Evolutionary conservation across 2,797 vertebrate species (phyloP), one percentile per base, ranked within the genome.

Genomic region (Pteropus rufus): DNA sequence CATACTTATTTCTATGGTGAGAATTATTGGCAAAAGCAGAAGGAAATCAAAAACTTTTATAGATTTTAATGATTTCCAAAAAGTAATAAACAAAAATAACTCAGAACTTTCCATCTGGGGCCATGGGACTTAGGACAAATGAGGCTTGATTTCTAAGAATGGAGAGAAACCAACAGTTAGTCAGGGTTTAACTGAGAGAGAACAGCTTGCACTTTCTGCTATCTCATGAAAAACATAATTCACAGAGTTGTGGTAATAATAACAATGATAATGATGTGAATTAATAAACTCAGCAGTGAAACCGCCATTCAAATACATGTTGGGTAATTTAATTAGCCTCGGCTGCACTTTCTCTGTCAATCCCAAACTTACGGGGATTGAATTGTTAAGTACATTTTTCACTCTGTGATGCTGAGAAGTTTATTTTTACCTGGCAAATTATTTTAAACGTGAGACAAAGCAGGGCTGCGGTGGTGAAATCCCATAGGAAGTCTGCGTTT

Each of bases 391-490:
- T 98, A 98, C 97, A 98, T 99, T 98, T 99, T 98, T 98, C 98
- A 98, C 98, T 98, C 99, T 98, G 98, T 98, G 98, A 98, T 98
- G 97, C 98, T 98, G 98, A 99, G 98, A 98, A 99, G 98, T 99
- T 99, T 99, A 98, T 99, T 99, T 99, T 99, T 98, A 98, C 99
- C 98, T 99, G 99, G 99, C 99, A 99, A 98, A 98, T 98, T 98
- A 98, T 98, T 99, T 99, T 99, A 99, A 98, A 98, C 95, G 93
- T 99, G 99, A 99, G 98, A 98, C 98, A 99, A 99, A 99, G 97
- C 99, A 99, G 99, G 98, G 98, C 90, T 24, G 96, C 95, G 56
- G 97, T 98, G 98, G 98, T 98, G 98, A 98, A 99, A 99, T 98
- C 98, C 98, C 99, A 99, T 98, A 98, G 99, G 99, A 99, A 99